Base-by-base conservation (phyloP, 2,888 invertebrate genomes). In the Stenoptilia bipunctidactyla region DNA sequence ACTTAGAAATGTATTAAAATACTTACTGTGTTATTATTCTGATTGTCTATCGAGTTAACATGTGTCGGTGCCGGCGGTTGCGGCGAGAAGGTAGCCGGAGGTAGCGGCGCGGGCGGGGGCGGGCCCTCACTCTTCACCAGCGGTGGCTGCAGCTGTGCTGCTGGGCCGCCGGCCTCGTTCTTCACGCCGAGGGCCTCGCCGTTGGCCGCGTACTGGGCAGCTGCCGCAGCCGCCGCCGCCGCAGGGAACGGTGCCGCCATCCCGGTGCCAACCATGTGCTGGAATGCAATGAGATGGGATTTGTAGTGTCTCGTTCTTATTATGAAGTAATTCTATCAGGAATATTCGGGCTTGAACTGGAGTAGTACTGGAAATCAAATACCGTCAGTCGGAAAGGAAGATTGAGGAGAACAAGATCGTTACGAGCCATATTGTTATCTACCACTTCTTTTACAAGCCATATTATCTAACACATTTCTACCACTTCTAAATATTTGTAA, bases 201-300 rank as follows among this genome's bases (percentile, higher is more conserved):
- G 61, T 80, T 87, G 55, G 69, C 87, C 62, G 69, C 86, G 66
- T 87, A 86, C 40, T 87, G 87, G 50, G 87, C 87, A 52, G 87
- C 88, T 44, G 87, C 87, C 58, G 87, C 86, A 55, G 87, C 86
- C 60, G 87, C 85, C 61, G 87, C 86, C 70, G 88, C 88, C 73
- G 87, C 87, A 55, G 87, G 87, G 74, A 89, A 90, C 79, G 89
- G 90, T 85, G 85, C 85, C 80, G 89, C 88, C 89, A 93, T 92
- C 71, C 93, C 93, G 86, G 93, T 91, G 86, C 94, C 94, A 86
- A 95, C 94, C 93, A 94, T 93, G 88, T 94, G 94, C 94, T 94
- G 90, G 27, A 90, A 91, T 53, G 63, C 59, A 58, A 59, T 42
- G 53, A 6, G 15, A 35, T 15, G 14, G 2, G n/a, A n/a, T n/a